Conservation (phyloP, 2,888 invertebrate genomes). For the Sphecodes monilicornis region DNA sequence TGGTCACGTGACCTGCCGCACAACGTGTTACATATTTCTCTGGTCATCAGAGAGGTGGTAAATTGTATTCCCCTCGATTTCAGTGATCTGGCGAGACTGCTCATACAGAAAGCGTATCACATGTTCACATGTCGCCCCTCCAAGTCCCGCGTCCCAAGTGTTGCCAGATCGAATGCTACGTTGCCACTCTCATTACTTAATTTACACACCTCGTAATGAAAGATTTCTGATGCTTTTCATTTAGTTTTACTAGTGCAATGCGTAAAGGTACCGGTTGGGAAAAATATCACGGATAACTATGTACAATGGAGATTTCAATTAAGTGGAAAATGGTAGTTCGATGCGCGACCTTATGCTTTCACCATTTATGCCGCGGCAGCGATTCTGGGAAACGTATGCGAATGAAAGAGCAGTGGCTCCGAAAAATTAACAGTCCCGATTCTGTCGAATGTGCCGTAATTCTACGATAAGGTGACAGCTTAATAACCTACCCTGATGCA, state of each 20-base stretch:
- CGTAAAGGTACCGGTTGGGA: background rate
- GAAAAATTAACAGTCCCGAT: constrained; percentile 11
- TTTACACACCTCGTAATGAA: too few relatives aligned
- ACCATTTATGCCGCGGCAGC: background rate
- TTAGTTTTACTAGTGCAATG: background rate
- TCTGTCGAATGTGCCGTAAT: constrained; percentile 6
- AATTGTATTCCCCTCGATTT: too few relatives aligned
- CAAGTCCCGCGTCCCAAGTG: too few relatives aligned
- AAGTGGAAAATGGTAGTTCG: constrained; percentile 30
- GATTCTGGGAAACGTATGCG: constrained; percentile 8
- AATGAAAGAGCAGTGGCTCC: background rate
- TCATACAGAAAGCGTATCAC: too few relatives aligned
- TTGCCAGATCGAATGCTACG: too few relatives aligned
- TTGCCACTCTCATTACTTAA: too few relatives aligned
- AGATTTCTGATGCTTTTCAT: background rate
- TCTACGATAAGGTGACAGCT: constrained; percentile 26
- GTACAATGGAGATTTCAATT: too few relatives aligned
- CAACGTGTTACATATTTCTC: too few relatives aligned
- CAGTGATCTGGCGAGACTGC: too few relatives aligned
- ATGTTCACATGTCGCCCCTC: too few relatives aligned
- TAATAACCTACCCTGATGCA: constrained; percentile 12
- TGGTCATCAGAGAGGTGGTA: too few relatives aligned
- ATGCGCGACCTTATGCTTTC: constrained; percentile 21
- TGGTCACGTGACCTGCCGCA: too few relatives aligned
- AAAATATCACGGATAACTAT: background rate